Base-by-base conservation (phyloP, 92 coral and sea anemone genomes). In the Montipora capitata region DNA sequence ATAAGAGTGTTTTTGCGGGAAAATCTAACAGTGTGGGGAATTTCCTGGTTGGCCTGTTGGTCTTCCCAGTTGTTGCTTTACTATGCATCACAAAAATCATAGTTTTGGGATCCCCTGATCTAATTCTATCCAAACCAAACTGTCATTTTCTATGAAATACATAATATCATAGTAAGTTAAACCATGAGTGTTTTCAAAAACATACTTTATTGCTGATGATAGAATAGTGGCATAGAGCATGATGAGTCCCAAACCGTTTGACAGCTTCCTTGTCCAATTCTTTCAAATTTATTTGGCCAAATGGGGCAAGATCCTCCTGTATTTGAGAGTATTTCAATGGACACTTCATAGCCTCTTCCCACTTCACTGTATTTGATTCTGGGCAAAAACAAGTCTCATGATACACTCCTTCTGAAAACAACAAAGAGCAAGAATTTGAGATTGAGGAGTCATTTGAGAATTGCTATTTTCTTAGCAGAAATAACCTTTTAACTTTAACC, bases 301-400 rank as follows among this genome's bases (percentile, higher is more conserved):
- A 97, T 42, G 78, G 93, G n/a, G 85, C 68, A 56, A 97, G 91
- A 84, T 97, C 99, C 72, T 83, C 84, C 35, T 84, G 85, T 38
- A 97, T 96, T 86, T 97, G 99, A 42, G 94, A 43, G 82, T 89
- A 94, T 4, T 80, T 80, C 43, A 77, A 51, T 54, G 98, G 96
- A 76, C 99, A 97, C 58, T 91, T 79, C 95, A 97, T 81, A 13
- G 93, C 93, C 16, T 85, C 73, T 40, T 85, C 89, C 99, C 99
- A 97, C 20, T 39, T 67, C 14, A 44, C 78, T 11, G 78, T 67
- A 66, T 91, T 85, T 39, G 83, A 51, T 56, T 96, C 93, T 52
- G 99, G 99, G 65, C 99, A 97, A 68, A 90, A 89, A 86, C 99
- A 97, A 72, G 82, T 91, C 88, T 97, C 99, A 78, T 97, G 98